Evolutionary conservation across 2,113 vertebrate species (phyloP), one percentile per base, ranked within the genome.

Genomic region (Rhinichthys klamathensis): DNA sequence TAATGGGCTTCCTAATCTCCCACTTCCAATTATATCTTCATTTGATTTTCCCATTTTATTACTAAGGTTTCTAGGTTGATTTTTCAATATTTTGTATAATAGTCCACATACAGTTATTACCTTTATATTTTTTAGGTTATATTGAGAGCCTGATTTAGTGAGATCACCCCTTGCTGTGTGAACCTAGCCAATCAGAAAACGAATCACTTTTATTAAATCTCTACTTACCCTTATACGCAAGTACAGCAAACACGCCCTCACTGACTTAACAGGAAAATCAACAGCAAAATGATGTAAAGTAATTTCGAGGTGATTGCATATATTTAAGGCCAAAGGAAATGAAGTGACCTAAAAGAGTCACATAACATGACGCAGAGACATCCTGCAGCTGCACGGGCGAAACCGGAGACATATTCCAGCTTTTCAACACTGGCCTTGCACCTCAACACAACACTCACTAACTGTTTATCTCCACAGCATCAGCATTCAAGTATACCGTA

Each of bases 211-310:
- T 38, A 27, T 4, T 30, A 38, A 16, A 65, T 46, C n/a, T 78
- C 54, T 61, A 21, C 73, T 30, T 7, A 10, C 13, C 2, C 12
- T 44, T 79, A n/a, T n/a, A 79, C n/a, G 12, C 49, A 63, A 83
- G 13, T 76, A n/a, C n/a, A 49, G 13, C 44, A 80, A 56, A 32
- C n/a, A 60, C 49, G 1, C 18, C 51, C 18, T 25, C 23, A n/a
- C 11, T 82, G 58, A 46, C 75, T 23, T 56, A 75, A 86, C 23
- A 11, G 83, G 61, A 44, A 70, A 86, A 83, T 35, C 2, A 21
- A 70, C n/a, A 70, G 46, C 27, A 11, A 13, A 27, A 56, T 46
- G 7, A 18, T 8, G 5, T 15, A 30, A 41, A 8, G 6, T 15
- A 49, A 25, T n/a, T 35, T n/a, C 41, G 16, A 32, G 15, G 41